Evolutionary conservation across 2,888 invertebrate species (phyloP).

Genomic region (Brachypalpus laphriformis): DNA sequence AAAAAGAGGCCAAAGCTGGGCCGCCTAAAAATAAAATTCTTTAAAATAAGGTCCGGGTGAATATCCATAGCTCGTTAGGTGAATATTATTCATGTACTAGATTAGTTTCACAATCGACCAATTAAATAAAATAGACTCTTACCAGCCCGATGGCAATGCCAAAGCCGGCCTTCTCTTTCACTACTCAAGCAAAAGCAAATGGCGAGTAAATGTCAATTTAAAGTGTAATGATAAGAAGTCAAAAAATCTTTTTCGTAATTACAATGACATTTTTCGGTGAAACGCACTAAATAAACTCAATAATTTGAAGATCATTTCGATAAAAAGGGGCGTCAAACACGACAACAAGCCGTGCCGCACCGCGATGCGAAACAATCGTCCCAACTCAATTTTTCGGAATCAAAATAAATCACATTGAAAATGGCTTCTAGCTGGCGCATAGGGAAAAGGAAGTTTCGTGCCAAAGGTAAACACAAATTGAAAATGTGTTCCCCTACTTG

Average conservation of each 20-base stretch:
- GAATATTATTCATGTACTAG: conserved; percentile 39
- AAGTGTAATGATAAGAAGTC: conserved; percentile 73
- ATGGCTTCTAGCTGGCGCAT: conserved; percentile 83
- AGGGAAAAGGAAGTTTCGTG: conserved; percentile 81
- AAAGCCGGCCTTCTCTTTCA: conserved; percentile 67
- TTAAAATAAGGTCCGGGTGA: too few species aligned
- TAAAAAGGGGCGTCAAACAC: conserved; percentile 36
- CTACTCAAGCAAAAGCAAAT: conserved; percentile 56
- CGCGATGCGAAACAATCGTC: conserved; percentile 60
- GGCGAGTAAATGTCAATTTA: conserved; percentile 73
- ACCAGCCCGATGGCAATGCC: conserved; percentile 59
- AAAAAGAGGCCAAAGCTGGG: too few species aligned
- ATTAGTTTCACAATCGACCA: background rate
- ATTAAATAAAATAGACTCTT: background rate
- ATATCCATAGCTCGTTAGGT: too few species aligned
- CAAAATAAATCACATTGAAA: conserved; percentile 69
- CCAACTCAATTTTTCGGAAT: conserved; percentile 42
- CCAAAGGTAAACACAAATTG: conserved; percentile 80
- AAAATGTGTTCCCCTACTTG: conserved; percentile 57
- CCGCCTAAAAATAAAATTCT: too few species aligned
- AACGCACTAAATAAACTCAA: conserved; percentile 68
- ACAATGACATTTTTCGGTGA: conserved; percentile 72
- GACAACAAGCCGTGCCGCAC: conserved; percentile 36
- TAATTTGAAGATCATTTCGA: conserved; percentile 51
- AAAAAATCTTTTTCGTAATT: conserved; percentile 71